Conservation (phyloP, 2,797 vertebrate genomes). For the Rachycentron canadum region DNA sequence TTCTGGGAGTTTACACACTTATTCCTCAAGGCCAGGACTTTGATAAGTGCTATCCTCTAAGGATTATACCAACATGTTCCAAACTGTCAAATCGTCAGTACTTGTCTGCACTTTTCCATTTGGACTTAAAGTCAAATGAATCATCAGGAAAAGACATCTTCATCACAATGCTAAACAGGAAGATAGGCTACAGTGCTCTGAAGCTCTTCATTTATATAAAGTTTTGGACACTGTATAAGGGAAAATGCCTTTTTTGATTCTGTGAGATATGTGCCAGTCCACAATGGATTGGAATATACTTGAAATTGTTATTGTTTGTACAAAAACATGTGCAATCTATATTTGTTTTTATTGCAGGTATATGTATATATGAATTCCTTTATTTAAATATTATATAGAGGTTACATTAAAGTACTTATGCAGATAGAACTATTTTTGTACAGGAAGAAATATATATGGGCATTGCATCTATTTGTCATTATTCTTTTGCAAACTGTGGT, state of each 20-base stretch:
- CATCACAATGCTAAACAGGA: slow-evolving; percentile 75
- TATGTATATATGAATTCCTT: slow-evolving; percentile 86
- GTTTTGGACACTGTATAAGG: slow-evolving; percentile 87
- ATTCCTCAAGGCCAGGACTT: slow-evolving; percentile 77
- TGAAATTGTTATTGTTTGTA: slow-evolving; percentile 87
- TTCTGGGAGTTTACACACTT: slow-evolving; percentile 74
- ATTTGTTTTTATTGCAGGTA: slow-evolving; percentile 82
- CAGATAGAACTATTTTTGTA: slow-evolving; percentile 89
- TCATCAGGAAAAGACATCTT: slow-evolving; percentile 79
- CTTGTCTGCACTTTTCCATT: slow-evolving; percentile 82
- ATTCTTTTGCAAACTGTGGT: slow-evolving; percentile 84
- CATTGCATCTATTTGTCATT: slow-evolving; percentile 86
- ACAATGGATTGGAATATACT: slow-evolving; percentile 86
- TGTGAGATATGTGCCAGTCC: slow-evolving; percentile 82
- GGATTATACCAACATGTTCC: slow-evolving; percentile 74
- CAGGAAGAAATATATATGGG: slow-evolving; percentile 86
- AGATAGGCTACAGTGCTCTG: slow-evolving; percentile 70
- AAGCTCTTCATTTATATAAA: slow-evolving; percentile 74
- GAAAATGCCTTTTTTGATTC: slow-evolving; percentile 84
- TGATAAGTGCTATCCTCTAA: slow-evolving; percentile 75
- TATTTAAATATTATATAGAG: slow-evolving; percentile 89
- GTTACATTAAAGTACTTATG: slow-evolving; percentile 85
- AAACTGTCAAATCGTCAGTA: slow-evolving; percentile 71
- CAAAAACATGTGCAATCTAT: slow-evolving; percentile 88
- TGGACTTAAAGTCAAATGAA: slow-evolving; percentile 79